phyloP scores from a whole-genome alignment of 2,888 invertebrate species.

The Xestia ashworthii region DNA sequence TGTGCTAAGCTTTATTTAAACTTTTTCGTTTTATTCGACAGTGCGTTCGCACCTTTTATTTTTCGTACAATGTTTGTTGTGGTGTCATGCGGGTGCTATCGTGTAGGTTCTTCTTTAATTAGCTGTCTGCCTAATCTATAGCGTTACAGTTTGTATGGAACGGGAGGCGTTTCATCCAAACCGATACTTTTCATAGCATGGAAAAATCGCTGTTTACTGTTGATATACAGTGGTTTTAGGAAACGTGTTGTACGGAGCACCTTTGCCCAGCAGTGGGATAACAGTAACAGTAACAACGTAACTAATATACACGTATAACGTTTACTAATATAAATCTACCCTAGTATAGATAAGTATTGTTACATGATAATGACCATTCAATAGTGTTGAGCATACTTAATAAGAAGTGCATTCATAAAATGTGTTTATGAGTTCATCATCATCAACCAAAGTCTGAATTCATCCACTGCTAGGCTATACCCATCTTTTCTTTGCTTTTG shows the following conservation, averaged over 20 bases:
- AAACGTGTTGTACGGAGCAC: not conserved
- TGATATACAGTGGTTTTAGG: not conserved
- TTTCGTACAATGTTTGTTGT: conserved; percentile 51
- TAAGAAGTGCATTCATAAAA: no score
- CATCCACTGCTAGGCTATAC: not conserved
- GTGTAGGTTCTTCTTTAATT: conserved; percentile 27
- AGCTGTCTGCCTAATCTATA: conserved; percentile 1
- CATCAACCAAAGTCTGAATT: not conserved
- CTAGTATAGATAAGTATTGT: no score
- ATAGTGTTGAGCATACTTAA: not conserved
- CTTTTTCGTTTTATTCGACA: conserved; percentile 58
- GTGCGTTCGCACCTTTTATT: conserved; percentile 65
- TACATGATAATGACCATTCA: not conserved
- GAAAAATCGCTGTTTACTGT: not conserved
- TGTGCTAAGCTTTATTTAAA: conserved; percentile 67
- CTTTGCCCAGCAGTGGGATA: no score
- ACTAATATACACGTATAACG: no score
- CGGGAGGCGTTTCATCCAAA: not conserved
- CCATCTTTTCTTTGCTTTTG: not conserved
- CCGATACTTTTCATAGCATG: not conserved
- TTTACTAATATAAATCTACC: no score
- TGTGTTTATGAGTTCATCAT: no score
- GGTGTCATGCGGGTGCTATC: conserved; percentile 48
- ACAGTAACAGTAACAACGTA: no score
- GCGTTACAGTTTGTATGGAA: conserved; percentile 4